Conservation (phyloP, 2,888 invertebrate species). For the Ellobium chinense region DNA sequence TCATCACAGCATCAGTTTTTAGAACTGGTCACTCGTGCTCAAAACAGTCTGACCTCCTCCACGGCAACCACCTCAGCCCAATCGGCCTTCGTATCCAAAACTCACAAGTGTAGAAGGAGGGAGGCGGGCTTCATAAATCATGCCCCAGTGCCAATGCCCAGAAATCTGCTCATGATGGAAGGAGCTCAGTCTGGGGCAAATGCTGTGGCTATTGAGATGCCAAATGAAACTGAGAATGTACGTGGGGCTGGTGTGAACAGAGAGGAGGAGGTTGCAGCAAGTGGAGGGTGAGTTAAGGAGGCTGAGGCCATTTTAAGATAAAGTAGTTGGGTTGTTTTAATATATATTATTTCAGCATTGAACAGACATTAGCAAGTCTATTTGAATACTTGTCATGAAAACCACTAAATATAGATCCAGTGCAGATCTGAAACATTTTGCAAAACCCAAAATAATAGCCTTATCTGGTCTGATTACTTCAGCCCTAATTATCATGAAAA, state of each 20-base stretch:
- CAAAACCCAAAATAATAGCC: no score
- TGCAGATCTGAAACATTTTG: no score
- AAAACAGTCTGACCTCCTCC: neutral
- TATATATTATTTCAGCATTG: no score
- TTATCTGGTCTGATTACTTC: no score
- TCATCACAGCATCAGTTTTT: neutral
- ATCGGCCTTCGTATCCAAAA: neutral
- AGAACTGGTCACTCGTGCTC: neutral
- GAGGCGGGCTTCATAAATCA: neutral
- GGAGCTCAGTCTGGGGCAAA: conserved; percentile 49
- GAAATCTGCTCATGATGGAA: conserved; percentile 41
- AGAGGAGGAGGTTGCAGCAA: conserved; percentile 39
- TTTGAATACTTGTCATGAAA: no score
- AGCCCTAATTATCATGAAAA: no score
- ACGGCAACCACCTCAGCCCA: neutral
- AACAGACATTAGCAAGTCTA: no score
- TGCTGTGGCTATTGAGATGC: conserved; percentile 52
- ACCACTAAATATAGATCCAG: no score
- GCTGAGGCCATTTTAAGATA: no score
- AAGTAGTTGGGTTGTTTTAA: no score
- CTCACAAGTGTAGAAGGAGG: neutral
- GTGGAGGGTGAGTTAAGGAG: conserved; percentile 45
- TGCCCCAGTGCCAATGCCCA: conserved; percentile 28
- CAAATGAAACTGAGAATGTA: conserved; percentile 15
- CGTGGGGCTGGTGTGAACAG: neutral